Percentiles rank a stretch among this genome's conserved stretches.
Conservation (phyloP, 2,797 vertebrate genomes). For the Eospalax fontanierii region DNA sequence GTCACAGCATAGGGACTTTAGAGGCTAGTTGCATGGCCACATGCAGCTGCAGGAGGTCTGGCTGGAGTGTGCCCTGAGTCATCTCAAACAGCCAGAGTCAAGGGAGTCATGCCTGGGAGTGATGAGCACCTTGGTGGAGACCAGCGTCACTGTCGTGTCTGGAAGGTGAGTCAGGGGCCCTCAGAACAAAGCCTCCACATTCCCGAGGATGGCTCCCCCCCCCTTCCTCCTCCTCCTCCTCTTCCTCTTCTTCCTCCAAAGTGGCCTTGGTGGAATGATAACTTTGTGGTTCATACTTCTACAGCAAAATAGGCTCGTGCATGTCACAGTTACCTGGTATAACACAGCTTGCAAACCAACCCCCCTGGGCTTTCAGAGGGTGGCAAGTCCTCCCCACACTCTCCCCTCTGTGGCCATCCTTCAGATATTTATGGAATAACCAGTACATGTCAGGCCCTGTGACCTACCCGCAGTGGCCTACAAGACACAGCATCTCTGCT, state of each 20-base stretch:
- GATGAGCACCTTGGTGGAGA: conserved; percentile 61
- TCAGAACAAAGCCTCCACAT: conserved; percentile 14
- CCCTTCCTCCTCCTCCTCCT: conserved; percentile 28
- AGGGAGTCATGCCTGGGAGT: conserved; percentile 50
- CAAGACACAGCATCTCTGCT: not conserved
- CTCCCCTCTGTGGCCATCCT: not conserved
- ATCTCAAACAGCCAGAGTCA: not conserved
- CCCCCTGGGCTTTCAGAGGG: not conserved
- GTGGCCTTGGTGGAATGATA: not conserved
- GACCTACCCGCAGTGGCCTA: not conserved
- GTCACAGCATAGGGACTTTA: not conserved
- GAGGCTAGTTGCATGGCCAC: not conserved
- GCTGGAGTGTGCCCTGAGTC: conserved; percentile 69
- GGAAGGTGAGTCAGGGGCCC: conserved; percentile 81
- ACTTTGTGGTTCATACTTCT: not conserved
- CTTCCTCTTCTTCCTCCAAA: too few relatives aligned
- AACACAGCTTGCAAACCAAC: not conserved
- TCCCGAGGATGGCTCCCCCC: conserved; percentile 58
- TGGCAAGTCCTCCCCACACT: not conserved
- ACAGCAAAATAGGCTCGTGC: not conserved
- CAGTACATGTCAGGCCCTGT: not conserved
- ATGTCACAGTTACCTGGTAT: not conserved
- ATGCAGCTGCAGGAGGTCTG: conserved; percentile 38
- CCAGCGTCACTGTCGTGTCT: conserved; percentile 67
- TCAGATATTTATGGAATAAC: conserved; percentile 11